Percentiles rank a stretch among this genome's conserved stretches.
Conservation (phyloP, 2,797 vertebrate species). For the Pipistrellus pipistrellus region DNA sequence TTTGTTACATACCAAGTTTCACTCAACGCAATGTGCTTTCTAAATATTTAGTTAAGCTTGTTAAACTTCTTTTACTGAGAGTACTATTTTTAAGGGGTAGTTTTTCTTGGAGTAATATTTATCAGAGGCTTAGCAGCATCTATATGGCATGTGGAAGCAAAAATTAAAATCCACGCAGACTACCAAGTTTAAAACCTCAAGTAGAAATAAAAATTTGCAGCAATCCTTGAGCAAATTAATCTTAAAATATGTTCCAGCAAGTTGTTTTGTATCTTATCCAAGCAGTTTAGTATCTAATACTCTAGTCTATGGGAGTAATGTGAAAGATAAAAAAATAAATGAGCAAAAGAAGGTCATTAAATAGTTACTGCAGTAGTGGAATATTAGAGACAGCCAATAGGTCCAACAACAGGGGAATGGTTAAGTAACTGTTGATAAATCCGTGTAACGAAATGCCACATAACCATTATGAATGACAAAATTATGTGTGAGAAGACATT, state of each 20-base stretch:
- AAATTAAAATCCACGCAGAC: slow-evolving; percentile 9
- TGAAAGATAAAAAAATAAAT: slow-evolving; percentile 12
- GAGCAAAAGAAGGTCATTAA: not conserved
- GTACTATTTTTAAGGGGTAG: not conserved
- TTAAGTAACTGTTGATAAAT: not conserved
- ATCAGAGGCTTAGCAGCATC: not conserved
- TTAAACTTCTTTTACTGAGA: slow-evolving; percentile 56
- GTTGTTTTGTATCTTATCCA: not conserved
- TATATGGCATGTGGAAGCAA: not conserved
- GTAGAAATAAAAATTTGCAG: not conserved
- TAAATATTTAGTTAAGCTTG: slow-evolving; percentile 67
- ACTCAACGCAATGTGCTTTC: slow-evolving; percentile 66
- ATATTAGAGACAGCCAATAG: not conserved
- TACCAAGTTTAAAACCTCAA: slow-evolving; percentile 63
- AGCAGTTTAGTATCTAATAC: slow-evolving; percentile 1
- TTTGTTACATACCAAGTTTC: slow-evolving; percentile 50
- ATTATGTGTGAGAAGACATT: not conserved
- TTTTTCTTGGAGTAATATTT: slow-evolving; percentile 45
- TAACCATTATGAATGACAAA: slow-evolving; percentile 17
- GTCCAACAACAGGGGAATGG: not conserved
- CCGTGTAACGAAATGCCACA: not conserved
- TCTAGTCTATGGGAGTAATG: slow-evolving; percentile 1
- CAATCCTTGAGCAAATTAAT: slow-evolving; percentile 42
- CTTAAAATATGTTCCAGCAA: slow-evolving; percentile 18
- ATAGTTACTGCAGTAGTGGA: not conserved